These are phyloP conservation scores for Origma solitaria DNA, from an alignment of 2,113 vertebrate genomes.

Conservation along the genomic window DNA sequence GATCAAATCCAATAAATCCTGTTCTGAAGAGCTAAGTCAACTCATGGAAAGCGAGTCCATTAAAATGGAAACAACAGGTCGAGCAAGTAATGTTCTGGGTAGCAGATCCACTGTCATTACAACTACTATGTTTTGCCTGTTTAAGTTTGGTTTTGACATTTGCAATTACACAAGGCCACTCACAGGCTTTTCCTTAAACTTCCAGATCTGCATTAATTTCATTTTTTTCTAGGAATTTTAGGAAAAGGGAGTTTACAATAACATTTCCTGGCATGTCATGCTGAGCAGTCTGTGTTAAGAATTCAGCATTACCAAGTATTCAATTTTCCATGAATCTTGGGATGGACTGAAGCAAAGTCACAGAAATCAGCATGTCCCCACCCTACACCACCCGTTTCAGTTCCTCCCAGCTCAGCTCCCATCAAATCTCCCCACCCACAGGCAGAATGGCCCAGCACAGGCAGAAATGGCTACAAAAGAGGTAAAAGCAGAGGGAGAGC, in stretches of 20 bases:
- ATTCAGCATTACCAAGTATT: background rate
- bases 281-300: background rate
- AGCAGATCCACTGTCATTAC: background rate
- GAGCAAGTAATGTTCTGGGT: background rate
- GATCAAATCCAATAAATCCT: conserved; percentile 22
- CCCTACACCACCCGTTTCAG: background rate
- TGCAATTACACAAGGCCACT: background rate
- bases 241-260: background rate
- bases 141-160: background rate
- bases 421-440: background rate
- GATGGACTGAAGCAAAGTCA: background rate
- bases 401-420: background rate
- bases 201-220: background rate
- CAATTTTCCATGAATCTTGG: background rate
- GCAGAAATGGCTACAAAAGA: background rate
- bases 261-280: background rate
- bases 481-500: background rate
- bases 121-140: background rate
- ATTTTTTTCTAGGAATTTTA: background rate
- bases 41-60: background rate
- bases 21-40: background rate
- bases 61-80: background rate
- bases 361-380: background rate
- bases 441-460: background rate
- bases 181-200: background rate